Evolutionary conservation across 2,888 invertebrate species (phyloP), one percentile per base, ranked within the genome.

Genomic region (Drosophila neotestacea): DNA sequence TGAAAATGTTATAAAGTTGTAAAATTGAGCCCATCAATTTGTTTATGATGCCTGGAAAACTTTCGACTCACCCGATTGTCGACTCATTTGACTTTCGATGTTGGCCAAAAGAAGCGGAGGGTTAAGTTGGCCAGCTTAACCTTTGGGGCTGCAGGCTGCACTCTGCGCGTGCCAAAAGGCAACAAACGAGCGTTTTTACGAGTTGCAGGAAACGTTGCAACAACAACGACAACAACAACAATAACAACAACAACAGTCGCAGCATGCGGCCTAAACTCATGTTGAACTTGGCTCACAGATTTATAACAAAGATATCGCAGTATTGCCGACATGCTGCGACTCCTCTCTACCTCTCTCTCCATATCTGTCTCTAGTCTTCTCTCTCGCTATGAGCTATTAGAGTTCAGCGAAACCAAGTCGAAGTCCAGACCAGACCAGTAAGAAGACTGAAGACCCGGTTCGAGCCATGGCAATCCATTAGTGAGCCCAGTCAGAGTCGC

Each of bases 251-350:
- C 88, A 74, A 70, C 88, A 87, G 72, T 77, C 89, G 41, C 85
- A 85, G 85, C 85, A 89, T 76, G 85, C 72, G 63, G 71, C 70
- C 85, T 70, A 66, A 64, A 58, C 73, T 36, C 80, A 89, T 83
- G 89, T 88, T 78, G 89, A 85, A 79, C 88, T 76, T 72, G 73
- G 77, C 76, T 82, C 81, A 83, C 90, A 91, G 90, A 91, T 91
- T 91, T 91, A 90, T 91, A 91, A 91, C 91, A 88, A 85, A 90
- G 91, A 91, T 91, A 91, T 89, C 80, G 85, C 83, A 59, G 80
- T 73, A 66, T 78, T 71, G 86, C 83, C 88, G 80, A 86, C 89
- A 86, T 81, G 89, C 87, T 85, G 88, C 74, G 77, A 71, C 88
- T 56, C 16, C 48, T 36, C 61, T 59, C 22, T 60, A 50, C 34